phyloP scores from a whole-genome alignment of 2,888 invertebrate species.

The Microctonus aethiopoides region DNA sequence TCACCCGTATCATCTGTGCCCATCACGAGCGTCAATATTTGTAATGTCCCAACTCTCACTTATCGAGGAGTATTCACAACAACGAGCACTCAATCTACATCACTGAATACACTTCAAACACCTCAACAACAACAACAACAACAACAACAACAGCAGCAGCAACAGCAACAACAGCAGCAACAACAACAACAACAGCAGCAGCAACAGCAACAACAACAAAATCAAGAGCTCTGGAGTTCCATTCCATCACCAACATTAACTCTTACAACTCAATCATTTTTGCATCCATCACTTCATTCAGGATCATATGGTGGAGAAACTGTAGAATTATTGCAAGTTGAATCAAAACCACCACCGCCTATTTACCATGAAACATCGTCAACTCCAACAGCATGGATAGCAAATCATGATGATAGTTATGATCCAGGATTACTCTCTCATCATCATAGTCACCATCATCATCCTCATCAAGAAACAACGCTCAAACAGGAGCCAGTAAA shows the following conservation, averaged over 20 bases:
- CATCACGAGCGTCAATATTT: constrained; percentile 67
- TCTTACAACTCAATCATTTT: constrained; percentile 60
- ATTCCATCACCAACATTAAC: constrained; percentile 62
- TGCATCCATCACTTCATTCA: constrained; percentile 63
- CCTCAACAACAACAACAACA: constrained; percentile 70
- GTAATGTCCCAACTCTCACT: constrained; percentile 63
- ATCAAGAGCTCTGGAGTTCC: constrained; percentile 64
- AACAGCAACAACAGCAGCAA: constrained; percentile 63
- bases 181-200: constrained; percentile 60
- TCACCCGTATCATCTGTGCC: constrained; percentile 52
- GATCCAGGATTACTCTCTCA: constrained; percentile 69
- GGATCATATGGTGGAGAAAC: constrained; percentile 62
- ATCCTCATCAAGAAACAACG: constrained; percentile 72
- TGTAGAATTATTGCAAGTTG: constrained; percentile 62
- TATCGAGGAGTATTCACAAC: constrained; percentile 82
- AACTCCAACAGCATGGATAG: constrained; percentile 68
- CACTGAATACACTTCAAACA: constrained; percentile 71
- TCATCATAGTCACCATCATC: constrained; percentile 69
- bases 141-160: constrained; percentile 70
- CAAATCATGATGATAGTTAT: constrained; percentile 64
- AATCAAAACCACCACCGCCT: constrained; percentile 69
- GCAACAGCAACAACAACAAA: constrained; percentile 63
- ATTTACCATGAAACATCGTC: constrained; percentile 76
- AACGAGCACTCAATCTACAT: constrained; percentile 77
- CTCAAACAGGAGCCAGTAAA: constrained; percentile 77